phyloP scores from a whole-genome alignment of 2,888 invertebrate species.

The Dolomedes plantarius region DNA sequence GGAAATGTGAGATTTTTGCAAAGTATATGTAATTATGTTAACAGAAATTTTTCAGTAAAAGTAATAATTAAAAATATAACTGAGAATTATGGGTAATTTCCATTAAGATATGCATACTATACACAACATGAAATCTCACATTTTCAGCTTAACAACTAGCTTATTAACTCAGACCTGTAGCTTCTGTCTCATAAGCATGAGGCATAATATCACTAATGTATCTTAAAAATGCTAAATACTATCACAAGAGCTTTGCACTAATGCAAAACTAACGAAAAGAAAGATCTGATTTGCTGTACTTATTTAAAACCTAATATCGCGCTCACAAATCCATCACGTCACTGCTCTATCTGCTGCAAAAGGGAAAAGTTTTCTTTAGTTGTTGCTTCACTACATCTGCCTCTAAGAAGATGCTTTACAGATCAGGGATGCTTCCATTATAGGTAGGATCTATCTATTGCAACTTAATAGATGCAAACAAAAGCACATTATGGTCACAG shows the following conservation, averaged over 20 bases:
- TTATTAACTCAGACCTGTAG: slow-evolving; percentile 64
- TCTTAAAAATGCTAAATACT: slow-evolving; percentile 25
- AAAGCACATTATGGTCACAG: slow-evolving; percentile 46
- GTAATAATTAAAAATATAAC: too few species aligned
- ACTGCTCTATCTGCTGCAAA: neutral
- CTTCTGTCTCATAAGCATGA: slow-evolving; percentile 24
- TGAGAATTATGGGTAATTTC: too few species aligned
- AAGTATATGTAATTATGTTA: too few species aligned
- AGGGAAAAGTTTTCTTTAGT: slow-evolving; percentile 13
- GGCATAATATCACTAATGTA: slow-evolving; percentile 23
- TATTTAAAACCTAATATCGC: neutral
- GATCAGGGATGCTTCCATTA: neutral
- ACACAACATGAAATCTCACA: neutral
- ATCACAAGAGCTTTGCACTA: slow-evolving; percentile 19
- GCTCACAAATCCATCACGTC: neutral
- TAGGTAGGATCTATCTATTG: slow-evolving; percentile 57
- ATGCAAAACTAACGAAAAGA: slow-evolving; percentile 8
- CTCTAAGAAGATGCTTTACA: slow-evolving; percentile 18
- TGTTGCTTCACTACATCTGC: neutral
- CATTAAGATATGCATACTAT: too few species aligned
- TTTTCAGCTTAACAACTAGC: neutral
- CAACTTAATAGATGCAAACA: slow-evolving; percentile 22
- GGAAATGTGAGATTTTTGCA: neutral
- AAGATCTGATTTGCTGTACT: neutral
- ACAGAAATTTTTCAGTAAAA: too few species aligned